Percentiles rank a stretch among this genome's conserved stretches.
These are phyloP conservation scores for Chirona hameri DNA, from an alignment of 2,888 invertebrate species.

Conservation along the genomic window DNA sequence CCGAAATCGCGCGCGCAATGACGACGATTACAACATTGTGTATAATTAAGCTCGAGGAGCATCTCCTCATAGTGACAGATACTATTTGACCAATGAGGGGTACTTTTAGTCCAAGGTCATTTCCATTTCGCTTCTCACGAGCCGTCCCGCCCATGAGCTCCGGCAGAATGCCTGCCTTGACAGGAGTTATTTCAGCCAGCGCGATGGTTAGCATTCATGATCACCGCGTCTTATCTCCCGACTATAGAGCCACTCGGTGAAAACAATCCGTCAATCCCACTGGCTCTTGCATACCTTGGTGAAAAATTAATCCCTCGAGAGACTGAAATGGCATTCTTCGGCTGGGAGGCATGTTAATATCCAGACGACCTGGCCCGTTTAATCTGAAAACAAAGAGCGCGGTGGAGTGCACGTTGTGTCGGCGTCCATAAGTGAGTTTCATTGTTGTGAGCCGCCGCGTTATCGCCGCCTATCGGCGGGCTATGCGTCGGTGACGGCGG, in stretches of 20 bases:
- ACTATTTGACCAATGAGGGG: background rate
- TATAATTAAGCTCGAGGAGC: background rate
- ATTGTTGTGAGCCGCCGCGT: background rate
- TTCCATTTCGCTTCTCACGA: background rate
- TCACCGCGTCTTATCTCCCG: too few relatives aligned
- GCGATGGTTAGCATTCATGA: too few relatives aligned
- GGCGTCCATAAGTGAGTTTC: background rate
- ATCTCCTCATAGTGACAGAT: background rate
- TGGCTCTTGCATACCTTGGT: background rate
- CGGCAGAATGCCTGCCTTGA: background rate
- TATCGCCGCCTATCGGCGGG: background rate
- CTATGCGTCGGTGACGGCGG: background rate
- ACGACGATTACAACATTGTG: background rate
- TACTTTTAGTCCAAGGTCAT: background rate
- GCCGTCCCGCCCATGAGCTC: too few relatives aligned
- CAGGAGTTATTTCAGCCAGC: background rate
- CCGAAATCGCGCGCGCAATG: background rate
- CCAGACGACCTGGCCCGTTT: background rate
- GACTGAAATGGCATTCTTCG: background rate
- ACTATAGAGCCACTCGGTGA: too few relatives aligned
- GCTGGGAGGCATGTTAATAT: background rate
- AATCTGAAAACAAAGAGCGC: slow-evolving; percentile 22
- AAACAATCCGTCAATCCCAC: background rate
- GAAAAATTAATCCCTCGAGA: background rate
- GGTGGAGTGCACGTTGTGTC: too few relatives aligned